Evolutionary conservation across 1,140 invertebrate genomes (phyloP), one percentile per base, ranked within the genome.

Genomic region (Hermatobates lingyangjiaoensis): DNA sequence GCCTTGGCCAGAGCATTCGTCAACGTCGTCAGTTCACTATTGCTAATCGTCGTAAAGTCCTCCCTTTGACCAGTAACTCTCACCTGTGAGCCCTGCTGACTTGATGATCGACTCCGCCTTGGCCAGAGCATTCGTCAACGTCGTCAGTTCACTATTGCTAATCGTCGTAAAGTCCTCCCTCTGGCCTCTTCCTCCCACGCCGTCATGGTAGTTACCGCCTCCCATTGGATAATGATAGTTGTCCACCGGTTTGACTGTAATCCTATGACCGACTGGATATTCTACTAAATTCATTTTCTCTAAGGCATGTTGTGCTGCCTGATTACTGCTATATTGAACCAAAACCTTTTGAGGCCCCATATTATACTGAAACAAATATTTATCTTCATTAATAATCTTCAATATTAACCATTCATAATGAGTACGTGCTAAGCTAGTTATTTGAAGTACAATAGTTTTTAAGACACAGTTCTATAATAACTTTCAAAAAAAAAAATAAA

Each of bases 241-340:
- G n/a, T n/a, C n/a, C n/a, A n/a, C n/a, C 4, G 48, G 76, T 62
- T 81, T 81, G 0, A 89, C 81, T 56, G 83, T 80, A 54, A 89
- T 72, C 34, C 81, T 71, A 55, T 83, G 78, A 14, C 86, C 85
- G 26, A 81, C 80, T 0, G 87, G 87, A 68, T 87, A 91, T 66
- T 91, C 86, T 64, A 90, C 83, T 1, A 82, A 83, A 66, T 88
- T 80, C 23, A 90, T 71, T 63, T 89, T 88, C 58, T 87, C 83
- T 57, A 75, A 72, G 10, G 76, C 86, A 68, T 87, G 86, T 0
- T 79, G 73, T 2, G 85, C 85, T 54, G 81, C 78, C 62, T 81
- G 79, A 0, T 77, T 71, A 61, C 75, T 80, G 44, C 76, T 76
- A 61, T 87, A 89, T 2, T 83, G 75, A 5, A 84, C 82, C 30